Conservation (phyloP, 2,888 invertebrate species). For the Pheosia gnoma region DNA sequence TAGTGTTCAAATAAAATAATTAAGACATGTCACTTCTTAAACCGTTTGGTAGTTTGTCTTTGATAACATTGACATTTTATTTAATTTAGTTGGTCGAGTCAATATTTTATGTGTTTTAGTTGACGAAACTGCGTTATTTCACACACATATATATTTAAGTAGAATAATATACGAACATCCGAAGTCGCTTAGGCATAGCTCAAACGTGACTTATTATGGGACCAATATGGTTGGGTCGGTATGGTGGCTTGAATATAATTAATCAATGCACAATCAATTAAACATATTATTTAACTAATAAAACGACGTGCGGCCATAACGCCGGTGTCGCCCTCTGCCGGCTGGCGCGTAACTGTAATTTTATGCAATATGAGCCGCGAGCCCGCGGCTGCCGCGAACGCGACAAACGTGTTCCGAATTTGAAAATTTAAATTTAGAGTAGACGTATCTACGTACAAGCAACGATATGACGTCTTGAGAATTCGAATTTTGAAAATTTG, state of each 20-base stretch:
- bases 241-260: background rate
- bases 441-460: conserved; percentile 19
- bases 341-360: conserved; percentile 63
- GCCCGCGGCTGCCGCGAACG: conserved; percentile 55
- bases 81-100: conserved; percentile 6
- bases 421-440: conserved; percentile 64
- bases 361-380: conserved; percentile 68
- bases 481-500: conserved; percentile 9
- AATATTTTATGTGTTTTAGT: conserved; percentile 2
- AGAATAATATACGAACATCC: background rate
- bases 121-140: background rate
- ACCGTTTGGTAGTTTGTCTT: conserved; percentile 16
- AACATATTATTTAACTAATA: conserved; percentile 34
- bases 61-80: background rate
- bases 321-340: conserved; percentile 30
- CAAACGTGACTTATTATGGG: too few relatives aligned
- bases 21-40: too few relatives aligned
- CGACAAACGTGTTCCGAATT: conserved; percentile 70
- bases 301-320: conserved; percentile 27
- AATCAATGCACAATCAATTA: conserved; percentile 20
- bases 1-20: too few relatives aligned
- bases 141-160: background rate
- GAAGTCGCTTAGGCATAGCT: too few relatives aligned
- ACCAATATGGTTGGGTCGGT: too few relatives aligned
- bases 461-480: conserved; percentile 27